Percentiles rank a stretch among this genome's conserved stretches.
These are phyloP conservation scores for Platynereis dumerilii DNA, from an alignment of 2,888 invertebrate species.

Conservation along the genomic window DNA sequence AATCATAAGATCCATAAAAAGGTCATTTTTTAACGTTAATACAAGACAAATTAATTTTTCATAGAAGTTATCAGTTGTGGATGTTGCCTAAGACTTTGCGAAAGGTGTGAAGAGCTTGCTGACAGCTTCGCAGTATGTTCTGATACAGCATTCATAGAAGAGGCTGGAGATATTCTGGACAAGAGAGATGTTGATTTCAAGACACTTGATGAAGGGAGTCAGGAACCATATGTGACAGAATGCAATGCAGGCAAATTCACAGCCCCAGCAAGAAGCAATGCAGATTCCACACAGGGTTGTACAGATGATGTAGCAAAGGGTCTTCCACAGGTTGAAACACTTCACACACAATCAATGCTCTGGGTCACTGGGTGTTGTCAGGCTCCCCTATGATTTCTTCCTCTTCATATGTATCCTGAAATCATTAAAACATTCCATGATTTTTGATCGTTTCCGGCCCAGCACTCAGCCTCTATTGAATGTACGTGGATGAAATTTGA, in stretches of 20 bases:
- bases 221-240: slow-evolving; percentile 74
- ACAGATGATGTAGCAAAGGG: slow-evolving; percentile 74
- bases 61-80: no score
- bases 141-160: slow-evolving; percentile 35
- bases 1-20: no score
- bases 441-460: no score
- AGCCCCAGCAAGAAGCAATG: slow-evolving; percentile 69
- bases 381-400: slow-evolving; percentile 47
- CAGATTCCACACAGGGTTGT: slow-evolving; percentile 73
- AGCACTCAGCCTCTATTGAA: no score
- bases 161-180: slow-evolving; percentile 32
- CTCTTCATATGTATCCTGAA: slow-evolving; percentile 64
- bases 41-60: no score
- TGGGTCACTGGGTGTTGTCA: slow-evolving; percentile 42
- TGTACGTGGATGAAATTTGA: no score
- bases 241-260: slow-evolving; percentile 66
- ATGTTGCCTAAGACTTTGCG: slow-evolving; percentile 34
- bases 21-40: no score
- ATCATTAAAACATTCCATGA: no score
- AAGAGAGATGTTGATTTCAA: slow-evolving; percentile 70
- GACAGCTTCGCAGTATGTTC: slow-evolving; percentile 39
- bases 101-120: slow-evolving; percentile 39
- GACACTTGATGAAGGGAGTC: slow-evolving; percentile 72
- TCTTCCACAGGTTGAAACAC: slow-evolving; percentile 72
- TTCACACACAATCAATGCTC: slow-evolving; percentile 73